Evolutionary conservation across 2,888 invertebrate genomes (phyloP).

Genomic region (Dryocosmus kuriphilus): DNA sequence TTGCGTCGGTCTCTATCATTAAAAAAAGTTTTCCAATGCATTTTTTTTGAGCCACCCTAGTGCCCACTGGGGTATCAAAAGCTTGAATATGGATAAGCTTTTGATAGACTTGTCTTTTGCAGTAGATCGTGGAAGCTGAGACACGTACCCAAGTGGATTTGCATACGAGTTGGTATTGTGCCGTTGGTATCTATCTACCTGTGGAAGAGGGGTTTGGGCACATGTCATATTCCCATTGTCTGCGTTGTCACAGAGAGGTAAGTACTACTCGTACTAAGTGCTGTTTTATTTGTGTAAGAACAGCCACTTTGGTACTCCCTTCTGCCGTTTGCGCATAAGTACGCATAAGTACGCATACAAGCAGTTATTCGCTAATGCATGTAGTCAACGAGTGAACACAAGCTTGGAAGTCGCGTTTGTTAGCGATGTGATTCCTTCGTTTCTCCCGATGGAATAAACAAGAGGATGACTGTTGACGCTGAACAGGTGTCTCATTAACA

Average conservation of each 20-base stretch:
- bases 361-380: conserved; percentile 54
- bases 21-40: too few species aligned
- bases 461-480: background rate
- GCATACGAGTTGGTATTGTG: conserved; percentile 71
- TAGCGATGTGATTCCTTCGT: conserved; percentile 24
- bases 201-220: conserved; percentile 65
- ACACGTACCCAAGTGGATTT: conserved; percentile 70
- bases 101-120: conserved; percentile 40
- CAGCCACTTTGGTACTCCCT: conserved; percentile 72
- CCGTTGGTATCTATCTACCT: conserved; percentile 61
- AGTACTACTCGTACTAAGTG: conserved; percentile 74
- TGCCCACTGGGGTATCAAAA: background rate
- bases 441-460: conserved; percentile 20
- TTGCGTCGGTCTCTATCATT: too few species aligned
- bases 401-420: conserved; percentile 25
- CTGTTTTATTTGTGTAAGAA: conserved; percentile 77
- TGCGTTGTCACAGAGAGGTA: conserved; percentile 71
- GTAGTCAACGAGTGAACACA: conserved; percentile 52
- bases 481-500: conserved; percentile 2
- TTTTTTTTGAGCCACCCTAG: too few species aligned
- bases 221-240: conserved; percentile 77
- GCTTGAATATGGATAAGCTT: background rate
- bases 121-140: conserved; percentile 65
- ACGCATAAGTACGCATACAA: conserved; percentile 33
- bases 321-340: conserved; percentile 55